Evolutionary conservation across 2,113 vertebrate species (phyloP).

Genomic region (Todiramphus chloris): DNA sequence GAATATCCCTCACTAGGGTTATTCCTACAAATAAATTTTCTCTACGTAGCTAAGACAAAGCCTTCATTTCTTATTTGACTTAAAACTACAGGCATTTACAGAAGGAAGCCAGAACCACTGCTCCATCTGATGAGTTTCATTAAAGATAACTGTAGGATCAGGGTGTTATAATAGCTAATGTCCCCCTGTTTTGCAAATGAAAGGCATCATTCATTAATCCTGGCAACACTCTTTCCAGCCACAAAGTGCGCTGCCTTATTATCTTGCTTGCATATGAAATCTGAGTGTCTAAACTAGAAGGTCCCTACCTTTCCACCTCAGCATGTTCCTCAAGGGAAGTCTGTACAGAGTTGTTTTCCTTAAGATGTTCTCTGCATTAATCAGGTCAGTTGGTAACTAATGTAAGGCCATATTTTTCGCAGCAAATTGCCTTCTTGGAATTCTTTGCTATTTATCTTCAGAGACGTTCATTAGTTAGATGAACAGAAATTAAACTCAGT

Average conservation of each 20-base stretch:
- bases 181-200: not conserved
- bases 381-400: not conserved
- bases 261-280: not conserved
- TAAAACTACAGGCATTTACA: not conserved
- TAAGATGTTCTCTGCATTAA: not conserved
- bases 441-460: not conserved
- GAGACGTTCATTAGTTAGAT: not conserved
- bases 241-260: not conserved
- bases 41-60: not conserved
- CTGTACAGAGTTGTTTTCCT: not conserved
- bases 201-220: not conserved
- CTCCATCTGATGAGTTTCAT: not conserved
- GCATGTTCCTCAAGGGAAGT: not conserved
- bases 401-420: not conserved
- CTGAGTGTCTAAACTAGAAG: not conserved
- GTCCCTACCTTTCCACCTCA: slow-evolving; percentile 1
- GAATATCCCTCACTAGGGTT: not conserved
- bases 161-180: not conserved
- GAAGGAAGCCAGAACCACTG: not conserved
- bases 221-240: not conserved
- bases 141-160: not conserved
- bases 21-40: not conserved
- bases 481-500: slow-evolving; percentile 14
- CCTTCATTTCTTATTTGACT: not conserved
- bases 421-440: not conserved